Conservation (phyloP, 2,888 invertebrate species). For the Caenorhabditis japonica region DNA sequence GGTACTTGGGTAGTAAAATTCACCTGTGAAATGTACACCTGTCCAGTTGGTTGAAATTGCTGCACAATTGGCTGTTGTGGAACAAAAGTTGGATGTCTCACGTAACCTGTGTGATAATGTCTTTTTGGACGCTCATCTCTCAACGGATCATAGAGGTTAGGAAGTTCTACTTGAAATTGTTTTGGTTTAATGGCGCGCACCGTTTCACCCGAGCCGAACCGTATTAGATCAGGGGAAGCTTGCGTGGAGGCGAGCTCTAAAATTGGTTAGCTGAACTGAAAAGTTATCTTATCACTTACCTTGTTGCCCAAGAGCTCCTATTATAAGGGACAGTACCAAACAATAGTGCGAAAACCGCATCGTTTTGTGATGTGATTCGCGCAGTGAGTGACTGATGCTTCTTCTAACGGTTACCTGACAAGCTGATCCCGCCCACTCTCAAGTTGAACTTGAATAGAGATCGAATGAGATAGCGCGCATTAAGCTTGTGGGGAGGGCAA, state of each 20-base stretch:
- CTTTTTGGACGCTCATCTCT: conserved; percentile 42
- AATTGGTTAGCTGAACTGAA: background rate
- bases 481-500: background rate
- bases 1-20: no score
- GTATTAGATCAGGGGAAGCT: conserved; percentile 18
- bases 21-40: conserved; percentile 37
- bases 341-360: conserved; percentile 21
- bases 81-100: conserved; percentile 34
- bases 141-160: conserved; percentile 43
- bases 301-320: conserved; percentile 31
- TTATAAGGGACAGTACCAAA: conserved; percentile 9
- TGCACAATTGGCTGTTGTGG: conserved; percentile 22
- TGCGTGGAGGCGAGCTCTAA: conserved; percentile 21
- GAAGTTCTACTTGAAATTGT: conserved; percentile 49
- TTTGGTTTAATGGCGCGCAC: conserved; percentile 42
- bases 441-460: conserved; percentile 43
- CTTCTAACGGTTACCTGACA: conserved; percentile 38
- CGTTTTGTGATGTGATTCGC: conserved; percentile 38
- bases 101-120: conserved; percentile 23
- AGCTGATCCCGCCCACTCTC: conserved; percentile 44
- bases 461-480: conserved; percentile 37
- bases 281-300: conserved; percentile 3
- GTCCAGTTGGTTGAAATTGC: conserved; percentile 30
- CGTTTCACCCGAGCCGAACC: conserved; percentile 44
- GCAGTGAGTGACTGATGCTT: conserved; percentile 38